phyloP scores from a whole-genome alignment of 1,140 invertebrate genomes.

The Paraescarpia echinospica region DNA sequence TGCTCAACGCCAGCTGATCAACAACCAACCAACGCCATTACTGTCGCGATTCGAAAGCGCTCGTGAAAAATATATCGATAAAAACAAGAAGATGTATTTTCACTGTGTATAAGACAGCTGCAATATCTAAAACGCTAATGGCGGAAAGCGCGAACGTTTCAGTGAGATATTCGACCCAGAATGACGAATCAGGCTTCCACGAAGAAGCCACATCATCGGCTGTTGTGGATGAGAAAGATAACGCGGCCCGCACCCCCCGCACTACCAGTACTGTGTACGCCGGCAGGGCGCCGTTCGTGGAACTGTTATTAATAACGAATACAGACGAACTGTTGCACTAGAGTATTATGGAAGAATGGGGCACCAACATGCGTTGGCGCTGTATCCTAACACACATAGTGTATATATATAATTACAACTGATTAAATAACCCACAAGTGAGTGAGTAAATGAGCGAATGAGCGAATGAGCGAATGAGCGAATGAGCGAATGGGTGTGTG shows the following conservation, averaged over 20 bases:
- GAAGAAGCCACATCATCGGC: not conserved
- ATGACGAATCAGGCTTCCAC: not conserved
- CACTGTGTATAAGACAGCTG: not conserved
- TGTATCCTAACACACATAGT: not conserved
- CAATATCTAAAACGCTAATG: not conserved
- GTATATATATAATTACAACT: too few relatives aligned
- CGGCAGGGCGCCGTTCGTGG: not conserved
- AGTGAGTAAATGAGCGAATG: not conserved
- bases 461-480: not conserved
- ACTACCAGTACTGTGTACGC: not conserved
- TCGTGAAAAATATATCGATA: not conserved
- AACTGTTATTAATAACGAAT: constrained; percentile 1
- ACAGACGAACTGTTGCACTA: not conserved
- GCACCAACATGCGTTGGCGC: too few relatives aligned
- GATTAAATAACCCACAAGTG: too few relatives aligned
- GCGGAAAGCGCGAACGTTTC: not conserved
- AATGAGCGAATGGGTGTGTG: not conserved
- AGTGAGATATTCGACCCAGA: not conserved
- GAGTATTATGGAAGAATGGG: not conserved
- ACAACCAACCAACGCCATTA: not conserved
- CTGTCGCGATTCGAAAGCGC: not conserved
- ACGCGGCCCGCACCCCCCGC: not conserved
- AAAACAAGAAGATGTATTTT: not conserved
- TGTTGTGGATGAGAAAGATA: not conserved
- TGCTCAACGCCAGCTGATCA: not conserved